phyloP scores from a whole-genome alignment of 2,797 vertebrate genomes.

The Peromyscus nudipes region DNA sequence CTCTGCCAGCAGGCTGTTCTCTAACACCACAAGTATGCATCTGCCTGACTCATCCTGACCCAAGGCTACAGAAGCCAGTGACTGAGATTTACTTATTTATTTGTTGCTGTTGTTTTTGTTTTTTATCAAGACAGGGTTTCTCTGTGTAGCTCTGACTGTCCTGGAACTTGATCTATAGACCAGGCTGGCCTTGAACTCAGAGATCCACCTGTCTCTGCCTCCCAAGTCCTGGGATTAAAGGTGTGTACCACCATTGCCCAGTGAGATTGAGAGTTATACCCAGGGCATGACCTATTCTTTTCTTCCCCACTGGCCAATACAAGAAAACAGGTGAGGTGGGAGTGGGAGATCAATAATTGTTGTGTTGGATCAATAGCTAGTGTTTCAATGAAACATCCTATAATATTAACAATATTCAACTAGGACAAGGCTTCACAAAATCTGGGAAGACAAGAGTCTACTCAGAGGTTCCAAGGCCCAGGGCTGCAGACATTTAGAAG shows the following conservation, averaged over 20 bases:
- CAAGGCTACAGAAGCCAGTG: neutral
- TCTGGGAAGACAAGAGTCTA: neutral
- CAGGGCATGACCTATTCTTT: neutral
- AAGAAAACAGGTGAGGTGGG: neutral
- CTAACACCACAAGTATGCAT: constrained; percentile 28
- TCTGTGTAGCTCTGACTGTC: neutral
- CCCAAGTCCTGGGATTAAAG: neutral
- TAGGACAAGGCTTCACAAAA: constrained; percentile 24
- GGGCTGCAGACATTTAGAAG: neutral
- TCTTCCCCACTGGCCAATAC: neutral
- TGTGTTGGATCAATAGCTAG: neutral
- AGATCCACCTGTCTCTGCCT: neutral
- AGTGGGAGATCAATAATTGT: neutral
- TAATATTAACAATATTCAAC: constrained; percentile 14
- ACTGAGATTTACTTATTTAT: neutral
- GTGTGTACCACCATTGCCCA: neutral
- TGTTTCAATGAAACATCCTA: constrained; percentile 24
- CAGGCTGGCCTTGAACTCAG: neutral
- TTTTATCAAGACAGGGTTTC: neutral
- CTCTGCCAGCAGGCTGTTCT: constrained; percentile 77
- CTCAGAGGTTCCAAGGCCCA: neutral
- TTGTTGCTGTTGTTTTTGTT: neutral
- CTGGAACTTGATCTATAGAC: neutral
- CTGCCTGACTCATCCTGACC: constrained; percentile 66
- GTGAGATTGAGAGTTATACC: neutral